Evolutionary conservation across 30 jellyfish, hydroid and myxozoan genomes (phyloP).

Genomic region (Turritopsis rubra): DNA sequence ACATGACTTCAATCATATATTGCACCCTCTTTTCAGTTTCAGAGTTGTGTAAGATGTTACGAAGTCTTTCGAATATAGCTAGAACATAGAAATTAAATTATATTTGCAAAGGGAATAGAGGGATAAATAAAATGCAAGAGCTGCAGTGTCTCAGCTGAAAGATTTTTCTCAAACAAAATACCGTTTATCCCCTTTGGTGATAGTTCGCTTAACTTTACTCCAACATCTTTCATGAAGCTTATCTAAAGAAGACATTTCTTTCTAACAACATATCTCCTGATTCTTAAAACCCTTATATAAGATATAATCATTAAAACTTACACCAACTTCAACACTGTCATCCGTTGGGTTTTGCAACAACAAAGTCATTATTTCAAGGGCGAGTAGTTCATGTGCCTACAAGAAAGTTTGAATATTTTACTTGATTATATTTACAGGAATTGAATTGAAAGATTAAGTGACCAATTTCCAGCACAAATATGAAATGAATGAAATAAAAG

Average conservation of each 20-base stretch:
- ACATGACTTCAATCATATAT: slow-evolving; percentile 98
- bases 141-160: neutral
- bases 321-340: slow-evolving; percentile 99
- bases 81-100: neutral
- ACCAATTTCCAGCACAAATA: neutral
- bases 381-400: slow-evolving; percentile 94
- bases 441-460: neutral
- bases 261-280: neutral
- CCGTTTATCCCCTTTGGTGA: slow-evolving; percentile 99
- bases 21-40: slow-evolving; percentile 87
- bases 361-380: slow-evolving; percentile 81
- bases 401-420: neutral
- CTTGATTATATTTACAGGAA: neutral
- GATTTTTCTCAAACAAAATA: neutral
- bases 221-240: slow-evolving; percentile 96
- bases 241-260: slow-evolving; percentile 34
- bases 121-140: neutral
- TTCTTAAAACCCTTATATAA: no score
- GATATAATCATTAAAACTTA: slow-evolving; percentile 32
- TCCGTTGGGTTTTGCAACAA: slow-evolving; percentile 92
- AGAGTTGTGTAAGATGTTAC: slow-evolving; percentile 82
- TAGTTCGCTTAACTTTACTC: slow-evolving; percentile 83
- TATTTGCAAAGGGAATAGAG: neutral
- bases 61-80: slow-evolving; percentile 95
- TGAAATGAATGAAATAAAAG: neutral